These are phyloP conservation scores for Notolepis coatsorum DNA, from an alignment of 2,797 vertebrate species.

Conservation along the genomic window DNA sequence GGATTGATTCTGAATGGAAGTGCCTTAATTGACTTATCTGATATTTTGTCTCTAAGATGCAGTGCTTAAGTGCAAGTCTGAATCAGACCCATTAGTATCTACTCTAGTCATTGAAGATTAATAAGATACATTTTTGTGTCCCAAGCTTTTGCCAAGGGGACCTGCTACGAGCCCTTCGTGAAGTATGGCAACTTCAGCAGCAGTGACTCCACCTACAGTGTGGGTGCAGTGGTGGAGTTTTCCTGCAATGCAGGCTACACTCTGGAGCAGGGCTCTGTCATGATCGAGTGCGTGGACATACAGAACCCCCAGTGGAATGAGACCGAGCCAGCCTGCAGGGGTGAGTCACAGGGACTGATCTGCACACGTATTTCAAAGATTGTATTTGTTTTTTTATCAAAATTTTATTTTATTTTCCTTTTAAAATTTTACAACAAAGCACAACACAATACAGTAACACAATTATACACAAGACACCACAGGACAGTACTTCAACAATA, in stretches of 20 bases:
- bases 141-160: slow-evolving; percentile 91
- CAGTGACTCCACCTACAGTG: slow-evolving; percentile 83
- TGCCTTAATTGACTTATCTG: too few species aligned
- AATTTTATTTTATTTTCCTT: background rate
- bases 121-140: slow-evolving; percentile 7
- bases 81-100: too few species aligned
- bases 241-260: slow-evolving; percentile 95
- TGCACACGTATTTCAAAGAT: slow-evolving; percentile 27
- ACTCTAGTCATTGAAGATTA: background rate
- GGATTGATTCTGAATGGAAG: too few species aligned
- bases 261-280: slow-evolving; percentile 94
- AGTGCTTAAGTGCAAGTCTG: too few species aligned
- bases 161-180: slow-evolving; percentile 96
- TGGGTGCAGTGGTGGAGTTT: slow-evolving; percentile 94
- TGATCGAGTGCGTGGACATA: slow-evolving; percentile 92
- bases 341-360: slow-evolving; percentile 76
- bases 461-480: too few species aligned
- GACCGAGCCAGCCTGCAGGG: slow-evolving; percentile 95
- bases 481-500: too few species aligned
- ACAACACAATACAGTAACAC: too few species aligned
- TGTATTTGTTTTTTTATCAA: background rate
- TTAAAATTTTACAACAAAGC: background rate
- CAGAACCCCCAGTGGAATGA: slow-evolving; percentile 97
- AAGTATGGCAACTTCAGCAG: slow-evolving; percentile 98
- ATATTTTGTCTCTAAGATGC: too few species aligned